Base-by-base conservation (phyloP, 92 coral and sea anemone genomes). In the Anthopleura xanthogrammica region DNA sequence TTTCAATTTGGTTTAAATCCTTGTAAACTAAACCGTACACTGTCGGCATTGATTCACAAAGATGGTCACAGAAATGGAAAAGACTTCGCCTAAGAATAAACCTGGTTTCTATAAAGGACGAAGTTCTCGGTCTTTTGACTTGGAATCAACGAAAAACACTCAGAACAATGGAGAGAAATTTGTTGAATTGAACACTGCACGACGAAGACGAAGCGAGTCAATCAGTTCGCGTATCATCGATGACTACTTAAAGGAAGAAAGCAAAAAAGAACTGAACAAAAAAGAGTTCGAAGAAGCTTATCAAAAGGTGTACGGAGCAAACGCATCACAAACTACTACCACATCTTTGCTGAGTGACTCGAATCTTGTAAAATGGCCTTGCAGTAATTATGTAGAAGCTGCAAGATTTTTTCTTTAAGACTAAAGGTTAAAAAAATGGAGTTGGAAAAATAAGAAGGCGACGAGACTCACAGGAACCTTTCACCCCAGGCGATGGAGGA, bases 221-320 rank as follows among this genome's bases (percentile, higher is more conserved):
- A 23, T 83, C 65, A 83, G 42, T 11, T 83, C 86, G 2, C 83
- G 76, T 14, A 79, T 72, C 56, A 79, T 85, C 16, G 83, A 85
- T 42, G 79, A 85, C 36, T 72, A 85, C 60, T 23, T 65, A 42
- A 48, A 77, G 43, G 76, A 78, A 60, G 86, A 83, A 75, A 58
- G 16, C 73, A 75, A 60, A 11, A 83, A 73, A 16, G 79, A 83
- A 36, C 41, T 55, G 5, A 83, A 57, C 40, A 83, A 83, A 23
- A 83, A 75, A 56, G 86, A 83, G 48, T 83, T 78, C 42, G 88
- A 79, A 56, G 66, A 52, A 56, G 79, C 86, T 10, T 83, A 83
- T 60, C 79, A 83, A 60, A 83, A 83, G 75, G 86, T 83, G 16
- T 83, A 73, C 57, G 86, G 86, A 73, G 86, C 79, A 36, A 60